Evolutionary conservation across 2,888 invertebrate genomes (phyloP).

Genomic region (Nomada ruficornis): DNA sequence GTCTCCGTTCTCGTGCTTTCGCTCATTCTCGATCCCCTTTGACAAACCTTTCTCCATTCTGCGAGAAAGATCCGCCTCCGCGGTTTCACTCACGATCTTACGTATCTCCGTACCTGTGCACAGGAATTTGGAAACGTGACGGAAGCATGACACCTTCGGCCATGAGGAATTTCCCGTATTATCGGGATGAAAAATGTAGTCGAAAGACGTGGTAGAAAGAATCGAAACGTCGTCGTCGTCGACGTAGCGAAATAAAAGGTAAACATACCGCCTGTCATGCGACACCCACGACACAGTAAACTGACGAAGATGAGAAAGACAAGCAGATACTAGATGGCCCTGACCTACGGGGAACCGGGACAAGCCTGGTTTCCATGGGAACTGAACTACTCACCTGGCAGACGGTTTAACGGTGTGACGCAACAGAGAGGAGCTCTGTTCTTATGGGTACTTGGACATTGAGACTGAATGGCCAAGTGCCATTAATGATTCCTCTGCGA

Average conservation of each 20-base stretch:
- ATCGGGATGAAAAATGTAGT: neutral
- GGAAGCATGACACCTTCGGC: too few species aligned
- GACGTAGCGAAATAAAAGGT: constrained; percentile 14
- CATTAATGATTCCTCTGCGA: constrained; percentile 42
- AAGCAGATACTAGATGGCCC: constrained; percentile 44
- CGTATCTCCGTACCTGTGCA: too few species aligned
- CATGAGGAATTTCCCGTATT: neutral
- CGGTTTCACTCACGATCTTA: neutral
- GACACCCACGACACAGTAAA: constrained; percentile 21
- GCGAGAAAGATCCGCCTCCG: neutral
- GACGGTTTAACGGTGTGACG: constrained; percentile 61
- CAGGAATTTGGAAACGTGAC: too few species aligned
- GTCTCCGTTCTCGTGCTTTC: constrained; percentile 23
- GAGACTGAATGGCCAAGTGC: constrained; percentile 49
- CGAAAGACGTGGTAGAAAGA: neutral
- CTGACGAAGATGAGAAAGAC: neutral
- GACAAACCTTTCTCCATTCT: neutral
- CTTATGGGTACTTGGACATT: constrained; percentile 32
- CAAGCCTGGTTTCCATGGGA: constrained; percentile 67
- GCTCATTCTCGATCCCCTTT: neutral
- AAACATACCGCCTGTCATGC: constrained; percentile 57
- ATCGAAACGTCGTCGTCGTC: too few species aligned
- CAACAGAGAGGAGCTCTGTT: constrained; percentile 50
- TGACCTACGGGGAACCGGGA: constrained; percentile 57
- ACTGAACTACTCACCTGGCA: constrained; percentile 67